These are phyloP conservation scores for Conops quadrifasciatus DNA, from an alignment of 2,888 invertebrate species.

Conservation along the genomic window DNA sequence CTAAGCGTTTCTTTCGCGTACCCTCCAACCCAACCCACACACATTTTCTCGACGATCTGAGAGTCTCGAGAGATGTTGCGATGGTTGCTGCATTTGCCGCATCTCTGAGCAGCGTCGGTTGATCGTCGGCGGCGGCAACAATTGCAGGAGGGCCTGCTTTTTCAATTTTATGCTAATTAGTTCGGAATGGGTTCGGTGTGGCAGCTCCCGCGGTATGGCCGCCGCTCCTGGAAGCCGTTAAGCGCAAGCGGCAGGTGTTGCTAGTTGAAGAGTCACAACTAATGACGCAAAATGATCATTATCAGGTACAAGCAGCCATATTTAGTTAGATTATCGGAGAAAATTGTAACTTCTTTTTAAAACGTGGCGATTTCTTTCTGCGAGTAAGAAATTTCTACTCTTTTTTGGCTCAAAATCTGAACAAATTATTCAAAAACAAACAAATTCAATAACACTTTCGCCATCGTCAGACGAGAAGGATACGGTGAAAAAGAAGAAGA, in stretches of 20 bases:
- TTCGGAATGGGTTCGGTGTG: conserved; percentile 49
- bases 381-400: neutral
- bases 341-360: neutral
- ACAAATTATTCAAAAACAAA: neutral
- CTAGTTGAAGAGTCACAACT: conserved; percentile 7
- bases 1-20: conserved; percentile 20
- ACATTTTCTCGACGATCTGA: conserved; percentile 4
- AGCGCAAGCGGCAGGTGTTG: conserved; percentile 28
- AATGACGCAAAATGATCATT: too few species aligned
- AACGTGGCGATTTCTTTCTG: neutral
- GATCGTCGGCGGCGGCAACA: conserved; percentile 40
- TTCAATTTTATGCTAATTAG: conserved; percentile 64
- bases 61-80: neutral
- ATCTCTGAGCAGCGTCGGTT: conserved; percentile 23
- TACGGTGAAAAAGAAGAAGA: neutral
- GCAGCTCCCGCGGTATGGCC: conserved; percentile 42
- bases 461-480: too few species aligned
- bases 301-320: too few species aligned
- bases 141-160: conserved; percentile 56
- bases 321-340: too few species aligned
- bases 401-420: too few species aligned
- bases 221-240: conserved; percentile 41
- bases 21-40: conserved; percentile 35
- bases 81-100: neutral
- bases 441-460: neutral